A percentile compares a stretch with the other conserved stretches of the same genome.
Evolutionary conservation across 2,888 invertebrate genomes (phyloP).

Genomic region (Idaea dimidiata): DNA sequence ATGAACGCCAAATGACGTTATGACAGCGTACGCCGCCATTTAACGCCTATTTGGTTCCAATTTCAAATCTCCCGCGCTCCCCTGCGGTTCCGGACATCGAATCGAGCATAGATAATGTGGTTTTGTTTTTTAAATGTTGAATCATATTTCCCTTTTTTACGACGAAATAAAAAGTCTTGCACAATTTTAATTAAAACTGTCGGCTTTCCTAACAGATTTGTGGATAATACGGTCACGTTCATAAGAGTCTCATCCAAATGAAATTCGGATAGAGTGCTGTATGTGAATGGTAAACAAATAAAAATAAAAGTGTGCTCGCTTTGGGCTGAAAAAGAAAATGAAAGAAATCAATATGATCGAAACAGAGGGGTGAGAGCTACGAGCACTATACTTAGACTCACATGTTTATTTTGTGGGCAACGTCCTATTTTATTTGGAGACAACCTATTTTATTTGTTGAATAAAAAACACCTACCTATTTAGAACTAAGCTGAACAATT

Average conservation of each 20-base stretch:
- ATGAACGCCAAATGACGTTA: slow-evolving; percentile 80
- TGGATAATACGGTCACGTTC: slow-evolving; percentile 49
- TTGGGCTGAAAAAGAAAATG: slow-evolving; percentile 62
- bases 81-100: slow-evolving; percentile 73
- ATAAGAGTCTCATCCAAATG: slow-evolving; percentile 60
- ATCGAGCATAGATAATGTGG: slow-evolving; percentile 68
- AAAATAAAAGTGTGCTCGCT: slow-evolving; percentile 57
- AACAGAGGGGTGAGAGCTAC: slow-evolving; percentile 48
- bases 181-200: slow-evolving; percentile 19
- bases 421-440: not conserved
- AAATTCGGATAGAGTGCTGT: slow-evolving; percentile 58
- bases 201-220: slow-evolving; percentile 50
- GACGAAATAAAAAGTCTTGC: slow-evolving; percentile 14
- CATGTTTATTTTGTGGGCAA: slow-evolving; percentile 17
- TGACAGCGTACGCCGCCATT: slow-evolving; percentile 82
- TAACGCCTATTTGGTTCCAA: slow-evolving; percentile 85
- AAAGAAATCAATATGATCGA: slow-evolving; percentile 64
- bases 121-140: slow-evolving; percentile 58
- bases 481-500: too few species aligned
- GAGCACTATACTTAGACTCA: slow-evolving; percentile 25
- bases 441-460: not conserved
- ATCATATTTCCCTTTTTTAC: slow-evolving; percentile 6
- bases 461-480: not conserved
- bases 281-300: slow-evolving; percentile 58
- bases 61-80: slow-evolving; percentile 80